phyloP scores from a whole-genome alignment of 2,797 vertebrate species.

The Todus mexicanus region DNA sequence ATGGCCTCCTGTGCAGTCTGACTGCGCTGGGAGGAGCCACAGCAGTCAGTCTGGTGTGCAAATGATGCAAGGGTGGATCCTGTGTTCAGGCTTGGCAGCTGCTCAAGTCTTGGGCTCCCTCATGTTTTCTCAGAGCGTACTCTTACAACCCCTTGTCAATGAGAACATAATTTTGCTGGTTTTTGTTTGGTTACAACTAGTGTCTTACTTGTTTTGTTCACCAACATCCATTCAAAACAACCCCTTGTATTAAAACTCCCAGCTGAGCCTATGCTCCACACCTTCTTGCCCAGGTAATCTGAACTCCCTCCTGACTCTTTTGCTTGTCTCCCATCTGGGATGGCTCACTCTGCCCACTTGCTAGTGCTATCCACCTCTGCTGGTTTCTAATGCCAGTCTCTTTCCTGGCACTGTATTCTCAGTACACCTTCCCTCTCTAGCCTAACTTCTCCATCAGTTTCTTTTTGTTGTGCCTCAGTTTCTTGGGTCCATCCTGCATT shows the following conservation, averaged over 20 bases:
- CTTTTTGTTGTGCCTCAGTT: not conserved
- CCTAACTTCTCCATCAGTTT: not conserved
- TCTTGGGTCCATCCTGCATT: not conserved
- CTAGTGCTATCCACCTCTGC: fast-evolving
- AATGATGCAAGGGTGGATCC: not conserved
- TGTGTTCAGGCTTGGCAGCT: not conserved
- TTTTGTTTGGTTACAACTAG: not conserved
- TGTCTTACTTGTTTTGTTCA: not conserved
- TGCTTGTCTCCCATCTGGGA: not conserved
- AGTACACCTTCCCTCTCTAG: not conserved
- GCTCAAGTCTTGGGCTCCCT: not conserved
- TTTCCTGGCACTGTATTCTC: not conserved
- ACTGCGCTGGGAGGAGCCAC: not conserved
- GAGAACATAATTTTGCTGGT: not conserved
- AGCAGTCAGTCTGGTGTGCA: fast-evolving
- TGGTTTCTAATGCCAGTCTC: not conserved
- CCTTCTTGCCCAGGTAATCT: not conserved
- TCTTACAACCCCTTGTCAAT: not conserved
- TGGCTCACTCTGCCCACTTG: not conserved
- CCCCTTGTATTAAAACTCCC: not conserved
- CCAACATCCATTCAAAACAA: not conserved
- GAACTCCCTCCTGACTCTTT: not conserved
- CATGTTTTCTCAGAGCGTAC: not conserved
- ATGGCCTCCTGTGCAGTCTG: not conserved
- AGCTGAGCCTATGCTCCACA: not conserved